These are phyloP conservation scores for Phrynosoma blainvillii DNA, from an alignment of 2,113 vertebrate species.

Conservation along the genomic window DNA sequence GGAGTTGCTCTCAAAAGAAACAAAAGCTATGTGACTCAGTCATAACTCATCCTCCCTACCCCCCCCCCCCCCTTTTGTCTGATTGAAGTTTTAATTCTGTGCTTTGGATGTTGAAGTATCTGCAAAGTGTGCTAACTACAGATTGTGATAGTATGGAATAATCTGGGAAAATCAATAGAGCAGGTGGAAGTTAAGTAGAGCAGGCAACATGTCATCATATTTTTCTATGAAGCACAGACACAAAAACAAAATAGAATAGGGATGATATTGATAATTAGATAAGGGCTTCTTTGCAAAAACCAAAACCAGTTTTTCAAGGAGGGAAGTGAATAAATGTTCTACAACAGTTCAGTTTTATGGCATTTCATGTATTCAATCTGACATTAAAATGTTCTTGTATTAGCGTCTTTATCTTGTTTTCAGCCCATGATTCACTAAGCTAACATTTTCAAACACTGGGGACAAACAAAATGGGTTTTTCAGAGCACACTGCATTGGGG, in stretches of 20 bases:
- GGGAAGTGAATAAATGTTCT: conserved; percentile 23
- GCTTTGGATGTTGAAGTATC: conserved; percentile 36
- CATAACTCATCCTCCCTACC: not conserved
- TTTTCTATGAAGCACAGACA: not conserved
- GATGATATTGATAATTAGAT: conserved; percentile 33
- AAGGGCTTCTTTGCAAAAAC: not conserved
- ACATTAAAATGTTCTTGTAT: conserved; percentile 13
- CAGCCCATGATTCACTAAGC: conserved; percentile 28
- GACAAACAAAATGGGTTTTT: conserved; percentile 39
- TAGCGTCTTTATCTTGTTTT: conserved; percentile 25
- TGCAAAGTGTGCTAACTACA: conserved; percentile 17
- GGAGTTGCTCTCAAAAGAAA: conserved; percentile 35
- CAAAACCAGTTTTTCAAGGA: conserved; percentile 1
- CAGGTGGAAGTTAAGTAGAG: conserved; percentile 34
- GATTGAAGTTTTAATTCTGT: conserved; percentile 50
- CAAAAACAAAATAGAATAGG: conserved; percentile 25
- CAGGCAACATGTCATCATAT: conserved; percentile 19
- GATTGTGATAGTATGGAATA: conserved; percentile 11
- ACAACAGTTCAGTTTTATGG: not conserved
- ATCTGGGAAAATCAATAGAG: conserved; percentile 33
- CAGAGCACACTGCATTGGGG: conserved; percentile 8
- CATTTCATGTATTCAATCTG: conserved; percentile 7
- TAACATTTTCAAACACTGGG: conserved; percentile 44
- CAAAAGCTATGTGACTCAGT: conserved; percentile 46
- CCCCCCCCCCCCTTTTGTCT: not conserved